Evolutionary conservation across 2,797 vertebrate species (phyloP).

Genomic region (Salmo trutta): DNA sequence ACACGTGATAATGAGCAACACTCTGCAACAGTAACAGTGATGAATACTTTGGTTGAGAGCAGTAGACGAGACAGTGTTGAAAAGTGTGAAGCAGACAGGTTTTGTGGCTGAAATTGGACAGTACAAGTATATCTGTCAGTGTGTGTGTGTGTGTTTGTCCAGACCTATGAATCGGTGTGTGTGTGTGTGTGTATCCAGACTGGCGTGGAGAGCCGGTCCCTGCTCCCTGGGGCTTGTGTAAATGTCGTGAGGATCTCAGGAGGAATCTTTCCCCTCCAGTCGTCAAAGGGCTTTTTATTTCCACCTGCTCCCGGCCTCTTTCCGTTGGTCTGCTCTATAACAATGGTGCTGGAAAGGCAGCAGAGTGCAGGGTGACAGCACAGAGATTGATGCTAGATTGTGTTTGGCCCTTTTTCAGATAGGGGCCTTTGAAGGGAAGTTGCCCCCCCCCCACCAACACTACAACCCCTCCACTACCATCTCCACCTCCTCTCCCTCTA

Average conservation of each 20-base stretch:
- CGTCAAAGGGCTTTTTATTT: slow-evolving; percentile 77
- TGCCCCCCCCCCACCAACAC: slow-evolving; percentile 26
- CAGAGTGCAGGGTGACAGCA: slow-evolving; percentile 68
- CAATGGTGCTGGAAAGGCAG: slow-evolving; percentile 76
- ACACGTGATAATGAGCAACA: background rate
- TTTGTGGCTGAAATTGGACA: background rate
- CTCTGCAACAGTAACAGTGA: background rate
- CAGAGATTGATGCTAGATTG: slow-evolving; percentile 75
- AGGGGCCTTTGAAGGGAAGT: slow-evolving; percentile 67
- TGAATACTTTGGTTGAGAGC: background rate
- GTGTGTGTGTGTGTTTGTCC: slow-evolving; percentile 2
- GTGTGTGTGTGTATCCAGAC: slow-evolving; percentile 26
- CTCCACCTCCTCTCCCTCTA: slow-evolving; percentile 45
- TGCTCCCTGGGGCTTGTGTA: slow-evolving; percentile 64
- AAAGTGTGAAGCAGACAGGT: slow-evolving; percentile 2
- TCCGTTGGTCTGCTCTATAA: slow-evolving; percentile 80
- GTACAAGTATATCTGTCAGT: background rate
- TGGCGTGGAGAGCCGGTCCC: slow-evolving; percentile 40
- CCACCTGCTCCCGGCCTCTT: slow-evolving; percentile 81
- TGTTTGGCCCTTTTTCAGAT: slow-evolving; percentile 78
- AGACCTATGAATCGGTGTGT: background rate
- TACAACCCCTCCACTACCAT: slow-evolving; percentile 54
- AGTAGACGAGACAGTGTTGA: background rate
- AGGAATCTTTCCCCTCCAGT: slow-evolving; percentile 68
- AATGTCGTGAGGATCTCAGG: slow-evolving; percentile 66